Evolutionary conservation across 2,888 invertebrate genomes (phyloP), one percentile per base, ranked within the genome.

Genomic region (Sarcophaga subvicina): DNA sequence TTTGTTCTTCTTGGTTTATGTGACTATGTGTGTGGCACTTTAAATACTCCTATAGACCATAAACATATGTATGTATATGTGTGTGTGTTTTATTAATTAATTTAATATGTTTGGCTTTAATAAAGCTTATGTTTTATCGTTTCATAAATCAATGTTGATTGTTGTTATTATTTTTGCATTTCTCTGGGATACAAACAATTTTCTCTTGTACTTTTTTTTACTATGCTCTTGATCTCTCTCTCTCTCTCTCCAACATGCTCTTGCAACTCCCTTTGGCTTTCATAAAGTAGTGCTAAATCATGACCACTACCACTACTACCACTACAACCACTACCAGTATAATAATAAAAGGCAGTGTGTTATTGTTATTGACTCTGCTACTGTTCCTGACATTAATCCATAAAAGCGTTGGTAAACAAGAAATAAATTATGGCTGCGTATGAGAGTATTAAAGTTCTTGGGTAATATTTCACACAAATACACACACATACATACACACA

Each of bases 51-150:
- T 10, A 8, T 37, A 2, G 8, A 2, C 2, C 37, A 14, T 17
- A 54, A 17, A 14, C 12, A 17, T 25, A 14, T 69, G 25, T 54
- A 14, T 11, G 25, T 70, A 22, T 22, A 10, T 22, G 11, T n/a
- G 11, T 22, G 22, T 62, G 11, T n/a, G 8, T 62, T 17, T 62
- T 82, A 72, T 83, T 83, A 83, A 83, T 83, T 77, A 72, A 83
- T 81, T 81, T 69, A 81, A 85, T 85, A 63, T 73, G 73, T 73
- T 85, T 81, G 85, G 59, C 77, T 85, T 80, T 62, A 77, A 80
- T 63, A 77, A 80, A 77, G 72, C 80, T 77, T 67, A 49, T 77
- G 59, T 78, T 80, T 73, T 79, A 79, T 76, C 71, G 59, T 45
- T 37, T 45, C 20, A 82, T 79, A 86, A 82, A 83, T 86, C 67